Percentiles rank a stretch among this genome's conserved stretches.
phyloP scores from a whole-genome alignment of 2,888 invertebrate genomes.

The Andrena flavipes region DNA sequence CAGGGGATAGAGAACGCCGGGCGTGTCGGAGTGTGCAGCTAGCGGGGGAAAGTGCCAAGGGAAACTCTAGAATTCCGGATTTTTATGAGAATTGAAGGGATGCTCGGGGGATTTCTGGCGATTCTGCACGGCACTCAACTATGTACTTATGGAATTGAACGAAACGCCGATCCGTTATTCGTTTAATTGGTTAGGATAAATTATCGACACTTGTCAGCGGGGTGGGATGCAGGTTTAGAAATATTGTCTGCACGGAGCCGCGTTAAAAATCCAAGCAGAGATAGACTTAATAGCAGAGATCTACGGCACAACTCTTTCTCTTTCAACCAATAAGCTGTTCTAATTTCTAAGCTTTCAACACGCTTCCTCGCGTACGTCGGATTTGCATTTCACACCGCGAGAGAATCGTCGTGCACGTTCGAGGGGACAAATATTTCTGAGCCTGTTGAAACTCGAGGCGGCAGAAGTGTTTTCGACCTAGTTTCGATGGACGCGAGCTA shows the following conservation, averaged over 20 bases:
- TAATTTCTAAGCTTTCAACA: not conserved
- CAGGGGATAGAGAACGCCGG: conserved; percentile 12
- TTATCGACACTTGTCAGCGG: not conserved
- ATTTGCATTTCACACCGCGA: not conserved
- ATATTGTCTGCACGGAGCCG: not conserved
- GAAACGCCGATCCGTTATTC: conserved; percentile 5
- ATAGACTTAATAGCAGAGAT: not conserved
- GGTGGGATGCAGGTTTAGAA: conserved; percentile 17
- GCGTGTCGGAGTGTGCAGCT: conserved; percentile 39
- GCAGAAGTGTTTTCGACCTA: conserved; percentile 20
- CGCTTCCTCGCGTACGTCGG: not conserved
- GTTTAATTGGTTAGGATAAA: conserved; percentile 18
- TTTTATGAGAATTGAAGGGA: conserved; percentile 53
- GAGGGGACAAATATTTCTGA: conserved; percentile 1
- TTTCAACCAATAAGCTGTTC: not conserved
- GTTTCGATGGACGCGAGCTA: conserved; percentile 2
- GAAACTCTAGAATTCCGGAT: conserved; percentile 47
- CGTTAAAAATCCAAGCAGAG: not conserved
- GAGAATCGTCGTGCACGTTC: not conserved
- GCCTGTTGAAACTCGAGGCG: not conserved
- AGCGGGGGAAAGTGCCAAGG: conserved; percentile 37
- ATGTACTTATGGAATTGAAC: conserved; percentile 32
- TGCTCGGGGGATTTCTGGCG: conserved; percentile 2
- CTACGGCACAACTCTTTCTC: not conserved
- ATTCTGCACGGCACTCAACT: not conserved